Evolutionary conservation across 2,797 vertebrate genomes (phyloP).

Genomic region (Enteromius viviparus): DNA sequence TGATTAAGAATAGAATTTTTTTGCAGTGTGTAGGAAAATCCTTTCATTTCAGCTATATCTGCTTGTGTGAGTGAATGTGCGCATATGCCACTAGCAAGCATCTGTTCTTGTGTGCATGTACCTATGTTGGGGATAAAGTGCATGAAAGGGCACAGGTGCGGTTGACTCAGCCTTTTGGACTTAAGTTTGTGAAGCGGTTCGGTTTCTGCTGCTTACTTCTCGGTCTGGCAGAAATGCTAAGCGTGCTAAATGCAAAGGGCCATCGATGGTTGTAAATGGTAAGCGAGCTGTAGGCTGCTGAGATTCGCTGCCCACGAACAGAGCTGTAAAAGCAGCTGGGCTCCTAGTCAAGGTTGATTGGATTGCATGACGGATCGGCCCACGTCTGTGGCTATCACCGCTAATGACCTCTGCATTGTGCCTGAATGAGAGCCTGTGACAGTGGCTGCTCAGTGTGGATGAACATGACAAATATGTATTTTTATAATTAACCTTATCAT

Average conservation of each 20-base stretch:
- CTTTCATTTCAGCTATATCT: conserved; percentile 2
- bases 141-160: conserved; percentile 44
- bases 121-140: conserved; percentile 50
- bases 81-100: conserved; percentile 5
- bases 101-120: conserved; percentile 32
- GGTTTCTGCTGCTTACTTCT: background rate
- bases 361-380: conserved; percentile 40
- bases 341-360: conserved; percentile 48
- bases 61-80: conserved; percentile 29
- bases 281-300: conserved; percentile 2
- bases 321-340: conserved; percentile 38
- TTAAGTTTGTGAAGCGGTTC: conserved; percentile 31
- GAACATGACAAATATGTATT: background rate
- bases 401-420: conserved; percentile 38
- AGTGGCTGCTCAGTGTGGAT: background rate
- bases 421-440: conserved; percentile 36
- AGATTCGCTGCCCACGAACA: conserved; percentile 37
- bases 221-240: conserved; percentile 38
- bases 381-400: conserved; percentile 1
- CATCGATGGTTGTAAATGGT: conserved; percentile 35
- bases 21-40: conserved; percentile 27
- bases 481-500: background rate
- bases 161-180: conserved; percentile 43
- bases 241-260: conserved; percentile 29
- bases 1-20: conserved; percentile 21